Evolutionary conservation across 2,797 vertebrate genomes (phyloP).

Genomic region (Onychomys arenicola): DNA sequence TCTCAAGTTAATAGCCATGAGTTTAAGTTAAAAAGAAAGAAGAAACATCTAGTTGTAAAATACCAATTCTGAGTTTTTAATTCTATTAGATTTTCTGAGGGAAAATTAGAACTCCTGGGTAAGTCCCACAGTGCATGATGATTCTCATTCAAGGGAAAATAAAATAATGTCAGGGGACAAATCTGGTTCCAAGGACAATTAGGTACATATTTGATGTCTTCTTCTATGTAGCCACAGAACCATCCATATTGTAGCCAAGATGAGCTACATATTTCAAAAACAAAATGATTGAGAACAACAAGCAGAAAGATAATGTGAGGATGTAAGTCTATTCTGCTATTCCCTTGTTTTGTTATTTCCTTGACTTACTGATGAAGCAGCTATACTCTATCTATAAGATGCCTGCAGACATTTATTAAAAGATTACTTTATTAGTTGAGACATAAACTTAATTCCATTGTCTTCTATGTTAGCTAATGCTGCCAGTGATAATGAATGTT

Average conservation of each 20-base stretch:
- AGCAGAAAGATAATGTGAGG: not conserved
- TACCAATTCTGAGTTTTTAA: not conserved
- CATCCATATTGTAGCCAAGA: not conserved
- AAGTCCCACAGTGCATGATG: not conserved
- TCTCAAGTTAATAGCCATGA: not conserved
- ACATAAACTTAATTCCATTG: slow-evolving; percentile 69
- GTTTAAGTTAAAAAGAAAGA: slow-evolving; percentile 50
- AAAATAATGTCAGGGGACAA: not conserved
- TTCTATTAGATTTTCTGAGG: not conserved
- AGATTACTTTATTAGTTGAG: not conserved
- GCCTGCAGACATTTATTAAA: slow-evolving; percentile 58
- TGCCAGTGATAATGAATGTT: slow-evolving; percentile 60
- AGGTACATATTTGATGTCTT: not conserved
- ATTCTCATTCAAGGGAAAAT: not conserved
- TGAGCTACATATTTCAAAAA: not conserved
- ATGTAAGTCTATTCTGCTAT: not conserved
- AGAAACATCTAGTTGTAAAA: not conserved
- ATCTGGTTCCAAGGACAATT: not conserved
- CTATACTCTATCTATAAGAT: not conserved
- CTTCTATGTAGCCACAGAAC: not conserved
- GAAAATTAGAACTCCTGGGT: not conserved
- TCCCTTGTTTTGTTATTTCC: not conserved
- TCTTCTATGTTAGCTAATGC: slow-evolving; percentile 50
- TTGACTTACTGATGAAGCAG: not conserved
- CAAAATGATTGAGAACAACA: not conserved